Evolutionary conservation across 2,113 vertebrate species (phyloP).

Genomic region (Mola mola): DNA sequence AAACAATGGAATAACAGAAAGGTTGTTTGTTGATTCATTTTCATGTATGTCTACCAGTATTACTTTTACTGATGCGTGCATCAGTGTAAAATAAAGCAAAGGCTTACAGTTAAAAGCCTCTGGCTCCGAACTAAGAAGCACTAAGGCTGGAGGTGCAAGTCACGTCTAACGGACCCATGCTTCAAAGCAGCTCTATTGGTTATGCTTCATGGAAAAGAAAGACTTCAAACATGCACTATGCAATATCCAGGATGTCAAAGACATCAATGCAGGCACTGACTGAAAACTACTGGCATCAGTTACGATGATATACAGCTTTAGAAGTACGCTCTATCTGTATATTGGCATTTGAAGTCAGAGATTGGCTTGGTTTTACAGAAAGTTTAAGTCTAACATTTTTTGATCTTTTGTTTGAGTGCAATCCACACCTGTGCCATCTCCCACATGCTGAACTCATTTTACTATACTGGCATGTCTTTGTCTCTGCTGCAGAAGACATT

Average conservation of each 20-base stretch:
- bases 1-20: background rate
- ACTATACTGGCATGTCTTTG: constrained; percentile 1
- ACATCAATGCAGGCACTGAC: constrained; percentile 27
- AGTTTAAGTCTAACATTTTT: constrained; percentile 7
- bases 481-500: background rate
- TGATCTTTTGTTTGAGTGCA: constrained; percentile 8
- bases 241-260: constrained; percentile 33
- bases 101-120: constrained; percentile 34
- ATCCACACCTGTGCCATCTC: constrained; percentile 9
- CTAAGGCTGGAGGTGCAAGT: constrained; percentile 49
- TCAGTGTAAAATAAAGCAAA: no score
- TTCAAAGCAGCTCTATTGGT: constrained; percentile 65
- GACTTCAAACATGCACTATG: constrained; percentile 56
- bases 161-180: constrained; percentile 62
- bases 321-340: constrained; percentile 10
- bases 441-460: constrained; percentile 9
- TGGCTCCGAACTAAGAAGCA: constrained; percentile 42
- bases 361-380: constrained; percentile 10
- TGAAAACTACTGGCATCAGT: constrained; percentile 1
- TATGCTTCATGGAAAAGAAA: constrained; percentile 33
- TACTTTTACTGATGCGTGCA: no score
- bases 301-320: constrained; percentile 8
- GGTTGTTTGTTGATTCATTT: no score
- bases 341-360: constrained; percentile 16
- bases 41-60: no score